Evolutionary conservation across 1,140 invertebrate genomes (phyloP), one percentile per base, ranked within the genome.

Genomic region (Drepana arcuata): DNA sequence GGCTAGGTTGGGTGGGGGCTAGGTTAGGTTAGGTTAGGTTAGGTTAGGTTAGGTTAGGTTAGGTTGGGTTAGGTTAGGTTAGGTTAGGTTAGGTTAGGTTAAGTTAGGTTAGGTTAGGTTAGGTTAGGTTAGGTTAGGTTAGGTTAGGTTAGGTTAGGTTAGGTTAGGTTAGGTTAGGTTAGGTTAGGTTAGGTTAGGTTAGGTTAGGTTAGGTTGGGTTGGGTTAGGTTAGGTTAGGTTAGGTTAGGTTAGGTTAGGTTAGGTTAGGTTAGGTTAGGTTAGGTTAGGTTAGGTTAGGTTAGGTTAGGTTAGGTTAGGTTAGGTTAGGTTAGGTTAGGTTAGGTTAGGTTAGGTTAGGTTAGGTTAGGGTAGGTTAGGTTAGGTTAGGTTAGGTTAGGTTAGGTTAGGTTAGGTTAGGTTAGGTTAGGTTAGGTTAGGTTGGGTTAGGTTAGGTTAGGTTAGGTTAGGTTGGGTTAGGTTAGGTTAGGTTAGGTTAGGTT

Each of bases 311-410:
- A 49, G 47, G 48, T 45, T 51, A 46, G 48, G 48, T 51, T 51
- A 51, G 48, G 41, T 41, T 51, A 41, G 48, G 48, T 49, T 51
- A 51, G 48, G 48, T 51, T 51, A 51, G 41, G 37, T 51, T 51
- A 41, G 48, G 48, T 51, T 51, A 45, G 41, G 48, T 41, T 50
- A 50, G 42, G 48, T 45, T n/a, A n/a, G n/a, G n/a, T n/a, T n/a
- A n/a, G n/a, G n/a, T n/a, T n/a, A n/a, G n/a, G n/a, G n/a, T n/a
- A n/a, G n/a, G n/a, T n/a, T n/a, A n/a, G n/a, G n/a, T n/a, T n/a
- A n/a, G n/a, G n/a, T n/a, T n/a, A n/a, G 50, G 61, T 61, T 71
- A 59, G 59, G 52, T 63, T 51, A 45, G 48, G 47, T 51, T 51
- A 51, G 48, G 46, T 39, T 50, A 50, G 47, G 47, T 49, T 43